Evolutionary conservation across 2,797 vertebrate genomes (phyloP).

Genomic region (Squalus acanthias): DNA sequence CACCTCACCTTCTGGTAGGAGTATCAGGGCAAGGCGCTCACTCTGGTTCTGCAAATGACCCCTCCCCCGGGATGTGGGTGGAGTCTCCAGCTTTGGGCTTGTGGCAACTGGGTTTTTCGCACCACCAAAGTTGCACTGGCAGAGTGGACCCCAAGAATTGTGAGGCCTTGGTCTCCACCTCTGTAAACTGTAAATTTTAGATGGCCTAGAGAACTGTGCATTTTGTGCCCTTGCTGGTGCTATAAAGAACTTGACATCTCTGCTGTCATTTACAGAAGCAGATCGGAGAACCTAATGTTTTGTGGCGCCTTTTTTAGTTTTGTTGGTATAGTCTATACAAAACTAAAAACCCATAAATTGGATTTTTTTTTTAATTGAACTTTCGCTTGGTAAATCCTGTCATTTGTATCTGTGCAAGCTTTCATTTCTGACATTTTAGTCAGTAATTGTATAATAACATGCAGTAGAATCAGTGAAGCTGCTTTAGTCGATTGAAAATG

Average conservation of each 20-base stretch:
- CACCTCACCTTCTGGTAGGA: not conserved
- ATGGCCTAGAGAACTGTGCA: too few relatives aligned
- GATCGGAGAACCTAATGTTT: too few relatives aligned
- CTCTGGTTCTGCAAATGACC: not conserved
- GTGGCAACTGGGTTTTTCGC: not conserved
- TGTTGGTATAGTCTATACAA: not conserved
- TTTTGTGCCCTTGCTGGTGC: not conserved
- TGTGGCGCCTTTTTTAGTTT: not conserved
- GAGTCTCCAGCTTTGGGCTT: not conserved
- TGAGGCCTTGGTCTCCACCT: not conserved
- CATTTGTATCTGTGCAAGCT: not conserved
- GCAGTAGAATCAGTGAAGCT: not conserved
- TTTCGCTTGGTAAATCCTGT: not conserved
- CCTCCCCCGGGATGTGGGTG: not conserved
- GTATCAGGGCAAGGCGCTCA: not conserved
- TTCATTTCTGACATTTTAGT: not conserved
- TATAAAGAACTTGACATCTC: not conserved
- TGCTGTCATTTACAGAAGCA: not conserved
- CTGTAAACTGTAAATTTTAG: not conserved
- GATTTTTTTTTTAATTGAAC: not conserved
- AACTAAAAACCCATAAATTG: not conserved
- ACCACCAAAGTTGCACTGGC: not conserved
- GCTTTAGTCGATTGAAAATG: not conserved
- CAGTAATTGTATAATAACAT: not conserved
- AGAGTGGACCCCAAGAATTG: not conserved